Evolutionary conservation across 2,113 vertebrate species (phyloP), one percentile per base, ranked within the genome.

Genomic region (Lynx canadensis): DNA sequence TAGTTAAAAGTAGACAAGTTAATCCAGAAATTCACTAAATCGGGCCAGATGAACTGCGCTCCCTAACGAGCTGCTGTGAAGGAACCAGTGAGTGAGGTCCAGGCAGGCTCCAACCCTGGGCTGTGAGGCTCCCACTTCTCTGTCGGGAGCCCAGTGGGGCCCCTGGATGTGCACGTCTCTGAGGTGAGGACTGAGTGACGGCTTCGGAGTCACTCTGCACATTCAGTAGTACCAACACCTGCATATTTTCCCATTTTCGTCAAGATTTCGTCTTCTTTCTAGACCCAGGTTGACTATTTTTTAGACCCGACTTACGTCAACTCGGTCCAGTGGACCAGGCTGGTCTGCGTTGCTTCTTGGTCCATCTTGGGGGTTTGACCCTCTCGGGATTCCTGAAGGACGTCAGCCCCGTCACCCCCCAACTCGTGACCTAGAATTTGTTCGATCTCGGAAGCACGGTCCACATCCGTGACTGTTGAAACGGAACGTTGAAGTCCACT

Each of bases 61-160:
- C 5, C 36, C 13, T 29, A 52, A 25, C 1, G 4, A 21, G 1
- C 4, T 13, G n/a, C 41, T 14, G 11, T 19, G 41, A 14, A 23
- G 27, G n/a, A 45, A 8, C 4, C 6, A 5, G 65, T 25, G 19
- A 41, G 6, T 41, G 29, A 18, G 8, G 10, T 4, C 27, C 10
- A 1, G 1, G 7, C 33, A 1, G 19, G 78, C 31, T 6, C 45
- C 3, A 3, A 0, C 9, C 23, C 0, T n/a, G 11, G 16, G 3
- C 18, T 33, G 2, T 14, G 29, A 1, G 0, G 15, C 0, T 1
- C 27, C 18, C 12, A 1, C 29, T 23, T 69, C n/a, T 23, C 57
- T 73, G 14, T 16, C 31, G 11, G 55, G 63, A 88, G 76, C 65
- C 18, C 55, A 2, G 5, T 8, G 2, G 29, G 5, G 15, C 63